Evolutionary conservation across 2,888 invertebrate species (phyloP).

Genomic region (Oligia latruncula): DNA sequence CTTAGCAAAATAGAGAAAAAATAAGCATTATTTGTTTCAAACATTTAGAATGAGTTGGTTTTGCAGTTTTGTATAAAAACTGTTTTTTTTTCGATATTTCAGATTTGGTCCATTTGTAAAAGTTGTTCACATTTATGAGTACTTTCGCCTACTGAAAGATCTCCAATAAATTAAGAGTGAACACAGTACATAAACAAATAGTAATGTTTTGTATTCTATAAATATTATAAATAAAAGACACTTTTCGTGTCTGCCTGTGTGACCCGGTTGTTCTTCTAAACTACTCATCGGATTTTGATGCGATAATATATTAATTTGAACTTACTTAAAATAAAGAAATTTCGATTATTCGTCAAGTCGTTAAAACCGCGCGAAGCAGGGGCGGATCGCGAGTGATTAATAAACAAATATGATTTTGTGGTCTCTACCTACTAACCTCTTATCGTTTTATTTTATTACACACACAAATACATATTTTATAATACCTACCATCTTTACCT

Average conservation of each 20-base stretch:
- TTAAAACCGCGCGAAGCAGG: neutral
- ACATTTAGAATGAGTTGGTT: neutral
- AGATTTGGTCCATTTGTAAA: neutral
- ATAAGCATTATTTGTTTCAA: neutral
- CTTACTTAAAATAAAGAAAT: neutral
- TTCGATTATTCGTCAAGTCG: neutral
- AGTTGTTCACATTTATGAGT: neutral
- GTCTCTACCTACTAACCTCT: neutral
- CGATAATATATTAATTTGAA: neutral
- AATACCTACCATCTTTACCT: no score
- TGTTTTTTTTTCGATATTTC: neutral
- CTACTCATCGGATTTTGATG: neutral
- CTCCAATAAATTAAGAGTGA: neutral
- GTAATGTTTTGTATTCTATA: no score
- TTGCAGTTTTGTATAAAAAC: slow-evolving; percentile 7
- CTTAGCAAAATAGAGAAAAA: slow-evolving; percentile 14
- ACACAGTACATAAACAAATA: neutral
- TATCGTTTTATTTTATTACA: no score
- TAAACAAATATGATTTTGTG: neutral
- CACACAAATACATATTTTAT: no score
- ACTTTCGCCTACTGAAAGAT: neutral
- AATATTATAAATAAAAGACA: neutral
- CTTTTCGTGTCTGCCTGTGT: neutral
- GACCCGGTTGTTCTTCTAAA: neutral
- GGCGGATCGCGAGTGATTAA: neutral